Evolutionary conservation across 2,797 vertebrate species (phyloP).

Genomic region (Gadopsis bispinosus): DNA sequence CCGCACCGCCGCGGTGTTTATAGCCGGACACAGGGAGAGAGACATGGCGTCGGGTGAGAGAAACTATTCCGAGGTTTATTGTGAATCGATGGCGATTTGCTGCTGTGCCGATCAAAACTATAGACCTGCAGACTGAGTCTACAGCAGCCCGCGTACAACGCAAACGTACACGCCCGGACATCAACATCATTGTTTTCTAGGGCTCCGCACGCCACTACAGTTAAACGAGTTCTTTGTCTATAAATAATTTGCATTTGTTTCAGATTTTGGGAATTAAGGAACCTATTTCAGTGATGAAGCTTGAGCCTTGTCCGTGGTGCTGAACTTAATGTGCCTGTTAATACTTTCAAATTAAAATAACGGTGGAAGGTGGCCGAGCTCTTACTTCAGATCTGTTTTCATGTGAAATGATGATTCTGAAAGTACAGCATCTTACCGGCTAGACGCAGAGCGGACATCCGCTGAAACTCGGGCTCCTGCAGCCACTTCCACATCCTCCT

Average conservation of each 20-base stretch:
- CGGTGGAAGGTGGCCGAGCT: not conserved
- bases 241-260: not conserved
- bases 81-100: slow-evolving; percentile 71
- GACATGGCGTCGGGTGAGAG: slow-evolving; percentile 36
- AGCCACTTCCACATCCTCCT: slow-evolving; percentile 99
- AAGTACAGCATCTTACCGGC: slow-evolving; percentile 87
- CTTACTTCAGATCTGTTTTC: slow-evolving; percentile 8
- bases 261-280: not conserved
- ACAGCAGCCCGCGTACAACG: slow-evolving; percentile 30
- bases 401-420: slow-evolving; percentile 23
- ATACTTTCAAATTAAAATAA: not conserved
- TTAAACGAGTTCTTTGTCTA: not conserved
- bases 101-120: slow-evolving; percentile 62
- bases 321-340: slow-evolving; percentile 55
- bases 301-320: slow-evolving; percentile 73
- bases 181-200: not conserved
- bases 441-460: slow-evolving; percentile 95
- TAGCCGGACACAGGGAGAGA: slow-evolving; percentile 21
- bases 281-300: not conserved
- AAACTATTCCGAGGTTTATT: slow-evolving; percentile 67
- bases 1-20: slow-evolving; percentile 45
- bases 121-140: slow-evolving; percentile 51
- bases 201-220: slow-evolving; percentile 3
- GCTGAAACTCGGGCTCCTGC: slow-evolving; percentile 97
- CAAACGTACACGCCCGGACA: slow-evolving; percentile 26